These are phyloP conservation scores for Barypeithes pellucidus DNA, from an alignment of 2,888 invertebrate species.

Conservation along the genomic window DNA sequence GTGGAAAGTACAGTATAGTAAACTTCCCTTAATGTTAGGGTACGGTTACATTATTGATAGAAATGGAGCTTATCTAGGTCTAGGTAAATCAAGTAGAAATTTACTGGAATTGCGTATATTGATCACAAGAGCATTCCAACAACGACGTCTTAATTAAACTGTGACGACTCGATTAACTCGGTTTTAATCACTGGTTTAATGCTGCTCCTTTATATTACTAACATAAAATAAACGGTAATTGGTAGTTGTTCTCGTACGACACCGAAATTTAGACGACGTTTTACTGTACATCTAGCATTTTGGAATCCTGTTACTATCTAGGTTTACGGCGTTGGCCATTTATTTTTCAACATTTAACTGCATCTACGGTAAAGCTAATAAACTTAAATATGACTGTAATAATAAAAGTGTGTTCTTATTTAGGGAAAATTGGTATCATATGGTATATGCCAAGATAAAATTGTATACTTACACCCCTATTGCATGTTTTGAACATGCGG, in stretches of 20 bases:
- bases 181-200: slow-evolving; percentile 48
- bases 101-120: slow-evolving; percentile 42
- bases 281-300: slow-evolving; percentile 21
- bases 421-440: too few relatives aligned
- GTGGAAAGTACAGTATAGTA: too few relatives aligned
- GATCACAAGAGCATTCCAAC: slow-evolving; percentile 52
- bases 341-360: slow-evolving; percentile 12
- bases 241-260: slow-evolving; percentile 45
- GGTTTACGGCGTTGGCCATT: slow-evolving; percentile 7
- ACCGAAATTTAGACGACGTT: slow-evolving; percentile 37
- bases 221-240: slow-evolving; percentile 52
- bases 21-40: too few relatives aligned
- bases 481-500: too few relatives aligned
- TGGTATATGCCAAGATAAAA: too few relatives aligned
- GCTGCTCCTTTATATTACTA: slow-evolving; percentile 45
- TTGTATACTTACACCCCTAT: too few relatives aligned
- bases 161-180: slow-evolving; percentile 57
- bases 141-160: slow-evolving; percentile 58
- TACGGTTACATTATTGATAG: neutral
- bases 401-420: too few relatives aligned
- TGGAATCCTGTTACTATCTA: slow-evolving; percentile 9
- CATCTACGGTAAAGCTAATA: neutral
- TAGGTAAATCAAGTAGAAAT: slow-evolving; percentile 30
- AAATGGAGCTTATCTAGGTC: neutral
- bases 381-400: neutral